phyloP scores from a whole-genome alignment of 2,797 vertebrate genomes.

The Hyperoplus immaculatus region DNA sequence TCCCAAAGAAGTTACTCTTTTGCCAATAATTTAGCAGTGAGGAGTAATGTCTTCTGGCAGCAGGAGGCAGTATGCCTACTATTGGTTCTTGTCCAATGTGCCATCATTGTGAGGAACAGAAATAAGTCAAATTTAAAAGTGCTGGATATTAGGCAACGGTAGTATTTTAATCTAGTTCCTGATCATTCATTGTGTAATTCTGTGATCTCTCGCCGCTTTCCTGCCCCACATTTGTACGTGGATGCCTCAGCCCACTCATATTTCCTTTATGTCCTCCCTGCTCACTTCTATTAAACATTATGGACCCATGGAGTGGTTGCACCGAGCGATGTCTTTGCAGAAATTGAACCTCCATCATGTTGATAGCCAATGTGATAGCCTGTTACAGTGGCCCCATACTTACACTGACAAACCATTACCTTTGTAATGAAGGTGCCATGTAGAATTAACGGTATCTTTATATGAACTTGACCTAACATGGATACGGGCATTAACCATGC shows the following conservation, averaged over 20 bases:
- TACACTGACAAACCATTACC: constrained; percentile 17
- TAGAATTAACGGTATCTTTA: constrained; percentile 19
- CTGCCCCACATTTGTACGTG: constrained; percentile 28
- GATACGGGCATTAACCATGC: background rate
- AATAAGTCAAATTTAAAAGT: constrained; percentile 61
- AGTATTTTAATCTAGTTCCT: constrained; percentile 46
- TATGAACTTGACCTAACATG: constrained; percentile 10
- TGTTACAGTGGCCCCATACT: constrained; percentile 25
- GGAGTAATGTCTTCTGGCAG: constrained; percentile 62
- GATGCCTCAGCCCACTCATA: constrained; percentile 24
- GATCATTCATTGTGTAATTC: constrained; percentile 32
- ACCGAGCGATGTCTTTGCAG: constrained; percentile 3
- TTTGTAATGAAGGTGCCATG: constrained; percentile 26
- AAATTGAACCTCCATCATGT: constrained; percentile 26
- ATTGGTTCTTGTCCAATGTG: constrained; percentile 61
- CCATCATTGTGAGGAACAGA: constrained; percentile 55
- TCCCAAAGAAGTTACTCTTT: constrained; percentile 40
- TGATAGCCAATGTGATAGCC: constrained; percentile 20
- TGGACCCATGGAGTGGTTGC: constrained; percentile 9
- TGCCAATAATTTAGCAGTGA: constrained; percentile 55
- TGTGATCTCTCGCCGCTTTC: constrained; percentile 37
- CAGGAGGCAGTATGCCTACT: constrained; percentile 35
- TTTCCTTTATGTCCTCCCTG: constrained; percentile 38
- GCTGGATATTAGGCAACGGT: constrained; percentile 48
- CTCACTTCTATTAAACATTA: constrained; percentile 28